Evolutionary conservation across 2,888 invertebrate genomes (phyloP).

Genomic region (Copidosoma aretas): DNA sequence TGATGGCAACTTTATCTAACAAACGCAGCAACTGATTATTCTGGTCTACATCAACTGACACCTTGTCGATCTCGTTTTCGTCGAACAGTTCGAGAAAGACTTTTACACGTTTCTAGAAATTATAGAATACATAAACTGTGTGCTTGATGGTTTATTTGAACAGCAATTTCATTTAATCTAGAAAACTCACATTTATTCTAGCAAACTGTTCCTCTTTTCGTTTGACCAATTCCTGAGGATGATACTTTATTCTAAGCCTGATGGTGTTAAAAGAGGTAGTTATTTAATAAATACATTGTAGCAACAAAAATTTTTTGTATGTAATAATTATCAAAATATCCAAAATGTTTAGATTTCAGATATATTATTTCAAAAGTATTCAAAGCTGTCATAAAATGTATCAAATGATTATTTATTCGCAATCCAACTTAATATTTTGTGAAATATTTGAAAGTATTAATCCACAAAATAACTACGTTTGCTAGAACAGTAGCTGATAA

Average conservation of each 20-base stretch:
- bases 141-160: not conserved
- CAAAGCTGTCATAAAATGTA: no score
- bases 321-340: constrained; percentile 1
- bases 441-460: no score
- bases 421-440: not conserved
- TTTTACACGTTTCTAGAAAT: constrained; percentile 85
- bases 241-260: constrained; percentile 99
- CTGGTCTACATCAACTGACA: constrained; percentile 86
- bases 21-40: constrained; percentile 82
- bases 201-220: constrained; percentile 84
- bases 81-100: constrained; percentile 88
- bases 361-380: no score
- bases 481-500: no score
- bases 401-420: constrained; percentile 2
- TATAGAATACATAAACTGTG: not conserved
- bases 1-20: constrained; percentile 95
- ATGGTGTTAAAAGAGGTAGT: constrained; percentile 33
- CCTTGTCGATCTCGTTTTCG: constrained; percentile 74
- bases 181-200: constrained; percentile 74
- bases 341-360: no score
- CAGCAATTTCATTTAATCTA: not conserved
- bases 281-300: constrained; percentile 10
- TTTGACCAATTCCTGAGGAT: constrained; percentile 94
- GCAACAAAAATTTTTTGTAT: not conserved
- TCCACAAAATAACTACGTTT: no score